Evolutionary conservation across 2,113 vertebrate species (phyloP).

Genomic region (Atlantisia rogersi): DNA sequence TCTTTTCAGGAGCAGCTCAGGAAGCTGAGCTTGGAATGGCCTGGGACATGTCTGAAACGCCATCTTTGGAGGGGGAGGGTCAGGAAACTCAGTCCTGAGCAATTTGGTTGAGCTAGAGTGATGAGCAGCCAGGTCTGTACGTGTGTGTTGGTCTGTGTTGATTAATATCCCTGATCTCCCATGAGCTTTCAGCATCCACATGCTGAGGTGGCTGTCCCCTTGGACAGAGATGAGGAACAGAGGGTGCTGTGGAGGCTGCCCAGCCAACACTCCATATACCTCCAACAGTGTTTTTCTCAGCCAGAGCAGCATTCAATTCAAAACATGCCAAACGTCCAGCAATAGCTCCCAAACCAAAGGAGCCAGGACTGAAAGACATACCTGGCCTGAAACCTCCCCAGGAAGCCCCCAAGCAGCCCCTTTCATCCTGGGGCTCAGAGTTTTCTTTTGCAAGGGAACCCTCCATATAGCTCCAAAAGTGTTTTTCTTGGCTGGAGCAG

Average conservation of each 20-base stretch:
- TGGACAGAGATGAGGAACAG: background rate
- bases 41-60: background rate
- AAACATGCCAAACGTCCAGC: no score
- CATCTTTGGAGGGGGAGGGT: no score
- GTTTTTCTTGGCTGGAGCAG: no score
- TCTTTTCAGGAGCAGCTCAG: background rate
- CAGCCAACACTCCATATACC: background rate
- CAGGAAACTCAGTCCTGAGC: background rate
- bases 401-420: no score
- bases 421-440: no score
- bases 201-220: background rate
- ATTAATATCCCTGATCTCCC: background rate
- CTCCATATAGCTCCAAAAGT: no score
- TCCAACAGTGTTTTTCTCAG: no score
- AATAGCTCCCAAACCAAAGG: no score
- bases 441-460: no score
- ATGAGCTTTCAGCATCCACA: background rate
- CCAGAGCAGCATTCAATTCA: no score
- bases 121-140: background rate
- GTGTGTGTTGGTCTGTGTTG: accelerated
- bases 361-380: no score
- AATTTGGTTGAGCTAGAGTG: background rate
- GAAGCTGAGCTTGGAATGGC: background rate
- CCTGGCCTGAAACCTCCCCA: no score
- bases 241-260: background rate